Base-by-base conservation (phyloP, 2,888 invertebrate species). In the Philhelius pedissequus region DNA sequence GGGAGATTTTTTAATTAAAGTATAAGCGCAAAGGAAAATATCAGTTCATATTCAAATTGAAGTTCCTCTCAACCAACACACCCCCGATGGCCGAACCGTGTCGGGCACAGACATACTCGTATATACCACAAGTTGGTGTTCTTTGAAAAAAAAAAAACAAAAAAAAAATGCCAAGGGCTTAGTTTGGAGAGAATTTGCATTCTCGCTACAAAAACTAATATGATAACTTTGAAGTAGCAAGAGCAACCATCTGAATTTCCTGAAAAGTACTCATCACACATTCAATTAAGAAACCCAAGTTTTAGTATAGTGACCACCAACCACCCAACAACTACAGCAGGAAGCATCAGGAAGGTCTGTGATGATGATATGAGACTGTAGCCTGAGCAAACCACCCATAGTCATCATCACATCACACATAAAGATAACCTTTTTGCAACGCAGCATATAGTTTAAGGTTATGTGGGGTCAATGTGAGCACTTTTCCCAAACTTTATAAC, bases 201-300 rank as follows among this genome's bases (percentile, higher is more conserved):
- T 40, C 74, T 70, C 70, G 18, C 48, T 70, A 45, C 18, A 52
- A 71, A 84, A 80, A 84, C 80, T 80, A 84, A 84, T 84, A 84
- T 84, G 66, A 64, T 66, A 84, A 84, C 80, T 80, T 56, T 84
- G 66, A 80, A 84, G 84, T 71, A 76, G 48, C 60, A 45, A 27
- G 27, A 62, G 62, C 64, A 64, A 48, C 64, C 64, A 64, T 64
- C 43, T 56, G 52, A 75, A 84, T 79, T 79, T 78, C 56, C 78
- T 83, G 70, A 66, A 84, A 84, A 62, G 60, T 76, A 79, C 38
- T 43, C 80, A 84, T 84, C 79, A 75, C 66, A 75, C 84, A 80
- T 84, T 84, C 80, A 84, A 80, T 80, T 84, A 84, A 54, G 84
- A 70, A 75, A 71, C 48, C 70, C 45, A 79, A 79, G 71, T 75